A percentile compares a stretch with the other conserved stretches of the same genome.
These are phyloP conservation scores for Subacronicta megacephala DNA, from an alignment of 2,888 invertebrate genomes.

Conservation along the genomic window DNA sequence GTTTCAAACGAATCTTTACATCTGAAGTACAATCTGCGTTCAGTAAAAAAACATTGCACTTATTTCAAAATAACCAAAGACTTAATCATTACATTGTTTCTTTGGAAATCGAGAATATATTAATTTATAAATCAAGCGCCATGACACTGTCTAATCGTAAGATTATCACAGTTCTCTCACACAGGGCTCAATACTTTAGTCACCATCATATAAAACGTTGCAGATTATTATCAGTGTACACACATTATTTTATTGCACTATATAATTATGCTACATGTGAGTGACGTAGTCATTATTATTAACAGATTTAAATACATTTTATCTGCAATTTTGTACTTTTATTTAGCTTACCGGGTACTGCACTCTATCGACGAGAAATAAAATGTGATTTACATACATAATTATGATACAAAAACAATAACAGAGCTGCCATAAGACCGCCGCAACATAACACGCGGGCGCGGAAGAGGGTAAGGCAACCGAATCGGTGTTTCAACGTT, in stretches of 20 bases:
- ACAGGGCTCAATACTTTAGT: slow-evolving; percentile 53
- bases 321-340: slow-evolving; percentile 87
- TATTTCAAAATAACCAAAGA: slow-evolving; percentile 75
- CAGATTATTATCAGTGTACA: slow-evolving; percentile 65
- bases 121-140: slow-evolving; percentile 75
- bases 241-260: slow-evolving; percentile 87
- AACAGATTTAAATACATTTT: slow-evolving; percentile 75
- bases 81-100: slow-evolving; percentile 76
- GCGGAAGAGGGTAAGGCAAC: slow-evolving; percentile 76
- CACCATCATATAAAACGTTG: slow-evolving; percentile 40
- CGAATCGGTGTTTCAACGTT: slow-evolving; percentile 74
- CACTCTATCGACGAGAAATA: slow-evolving; percentile 60
- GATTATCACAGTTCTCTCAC: slow-evolving; percentile 69
- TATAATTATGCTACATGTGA: slow-evolving; percentile 81
- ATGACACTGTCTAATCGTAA: slow-evolving; percentile 63
- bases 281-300: slow-evolving; percentile 66
- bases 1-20: slow-evolving; percentile 72
- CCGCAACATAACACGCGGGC: slow-evolving; percentile 14
- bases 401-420: slow-evolving; percentile 62
- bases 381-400: slow-evolving; percentile 65
- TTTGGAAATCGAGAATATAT: slow-evolving; percentile 80
- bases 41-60: slow-evolving; percentile 79
- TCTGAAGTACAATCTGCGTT: slow-evolving; percentile 65
- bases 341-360: slow-evolving; percentile 71
- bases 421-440: slow-evolving; percentile 62